Base-by-base conservation (phyloP, 2,888 invertebrate species). In the Ornithoptera priamus region DNA sequence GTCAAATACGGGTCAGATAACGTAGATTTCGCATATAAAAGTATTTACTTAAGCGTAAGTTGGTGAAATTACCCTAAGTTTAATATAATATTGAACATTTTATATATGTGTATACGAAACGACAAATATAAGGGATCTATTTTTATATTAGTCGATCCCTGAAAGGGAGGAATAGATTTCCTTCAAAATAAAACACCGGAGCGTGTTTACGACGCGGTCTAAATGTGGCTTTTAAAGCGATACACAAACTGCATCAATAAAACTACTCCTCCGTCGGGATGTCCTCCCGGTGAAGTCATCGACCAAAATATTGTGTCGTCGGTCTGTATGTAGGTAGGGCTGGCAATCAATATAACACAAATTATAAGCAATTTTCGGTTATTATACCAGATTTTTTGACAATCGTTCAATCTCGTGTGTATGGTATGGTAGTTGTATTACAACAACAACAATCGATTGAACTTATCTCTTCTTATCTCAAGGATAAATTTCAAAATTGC, bases 251-350 rank as follows among this genome's bases (percentile, higher is more conserved):
- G 66, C 70, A 75, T 77, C 78, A 72, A 82, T 83, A 86, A 87
- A 84, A 84, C 79, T 78, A 78, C 79, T 76, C 78, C 78, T 73
- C 77, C 62, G 71, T 69, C 73, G 72, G 75, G 75, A 76, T 80
- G 75, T 78, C 75, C 74, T 75, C 65, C 72, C 74, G 78, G 80
- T 91, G 91, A 90, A 86, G 86, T 91, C 91, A 91, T 85, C 87
- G 85, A 79, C 83, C 72, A 74, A 81, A 85, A 87, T 86, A 85
- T 76, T 75, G 71, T 68, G 71, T 42, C 67, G 58, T 18, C 60
- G 39, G 57, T 8, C 20, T 60, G 46, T 70, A 18, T 18, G 17
- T 15, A 70, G 69, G 17, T 15, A 70, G 69, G 72, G 74, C 61
- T 74, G 72, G 62, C 67, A 24, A 20, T 15, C 50, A 15, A 50